Evolutionary conservation across 37 sponge, comb jelly and placozoan species (phyloP), one percentile per base, ranked within the genome.

Genomic region (Lycopodina hypogea): DNA sequence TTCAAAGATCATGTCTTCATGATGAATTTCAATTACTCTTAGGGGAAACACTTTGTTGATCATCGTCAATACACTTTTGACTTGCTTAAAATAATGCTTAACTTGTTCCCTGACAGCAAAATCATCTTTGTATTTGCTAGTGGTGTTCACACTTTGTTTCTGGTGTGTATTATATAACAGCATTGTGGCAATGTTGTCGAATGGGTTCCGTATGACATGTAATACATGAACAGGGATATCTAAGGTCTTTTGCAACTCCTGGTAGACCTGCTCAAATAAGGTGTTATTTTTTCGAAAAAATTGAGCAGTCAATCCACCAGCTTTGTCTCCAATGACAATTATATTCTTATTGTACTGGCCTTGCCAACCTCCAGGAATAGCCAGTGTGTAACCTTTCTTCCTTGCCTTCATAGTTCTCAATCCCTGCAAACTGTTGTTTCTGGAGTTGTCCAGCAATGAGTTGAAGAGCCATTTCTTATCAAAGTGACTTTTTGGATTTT

Each of bases 101-200:
- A 85, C 72, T 24, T 85, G 86, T 24, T 34, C 23, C 12, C 37
- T 15, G 19, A 84, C 39, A 0, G 21, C 37, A 24, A 69, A 26
- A 50, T 52, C 48, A 50, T 85, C 41, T 1, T 18, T 32, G 37
- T 74, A 79, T 53, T 63, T 51, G 23, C 65, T 14, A 23, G 71
- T 71, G 14, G 24, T 64, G 28, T 77, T 78, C 1, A 55, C 71
- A 29, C 32, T 66, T 22, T 26, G n/a, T 41, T 78, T 85, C 28
- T 23, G n/a, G 42, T 85, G 78, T 15, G 24, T 42, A 24, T 85
- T 78, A 36, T 88, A 83, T 24, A 88, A 69, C 26, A 77, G 56
- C 79, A 82, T 88, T 4, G 89, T 83, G 33, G 89, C 89, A 39
- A 88, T 88, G 59, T 88, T 88, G 45, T 88, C 89, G 34, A 78